Evolutionary conservation across 2,113 vertebrate genomes (phyloP).

Genomic region (Rhegmatorhina hoffmannsi): DNA sequence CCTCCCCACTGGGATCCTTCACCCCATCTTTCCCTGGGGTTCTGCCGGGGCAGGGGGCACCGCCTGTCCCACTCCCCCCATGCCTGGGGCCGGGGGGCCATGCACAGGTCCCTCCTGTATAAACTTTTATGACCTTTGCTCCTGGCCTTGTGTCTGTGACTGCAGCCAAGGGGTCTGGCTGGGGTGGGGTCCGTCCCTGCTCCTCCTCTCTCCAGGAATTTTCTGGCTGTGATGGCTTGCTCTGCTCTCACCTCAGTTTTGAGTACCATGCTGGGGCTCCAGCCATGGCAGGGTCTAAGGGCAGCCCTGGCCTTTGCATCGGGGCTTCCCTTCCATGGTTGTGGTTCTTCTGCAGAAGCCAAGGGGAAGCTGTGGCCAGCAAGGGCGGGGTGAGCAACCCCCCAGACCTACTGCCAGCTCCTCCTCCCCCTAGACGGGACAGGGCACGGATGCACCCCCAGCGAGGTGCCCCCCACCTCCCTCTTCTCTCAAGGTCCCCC

Average conservation of each 20-base stretch:
- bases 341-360: background rate
- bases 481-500: background rate
- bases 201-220: rapidly evolving
- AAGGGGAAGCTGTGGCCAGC: background rate
- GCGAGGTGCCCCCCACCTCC: rapidly evolving
- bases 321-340: background rate
- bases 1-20: background rate
- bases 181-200: background rate
- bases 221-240: background rate
- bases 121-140: constrained; percentile 58
- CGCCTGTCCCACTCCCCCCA: rapidly evolving
- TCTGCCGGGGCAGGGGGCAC: background rate
- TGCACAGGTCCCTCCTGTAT: background rate
- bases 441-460: rapidly evolving
- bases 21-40: rapidly evolving
- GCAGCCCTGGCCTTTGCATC: constrained; percentile 17
- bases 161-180: rapidly evolving
- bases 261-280: background rate
- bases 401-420: background rate
- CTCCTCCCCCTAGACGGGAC: background rate
- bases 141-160: rapidly evolving
- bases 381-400: rapidly evolving
- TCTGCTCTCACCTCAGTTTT: background rate
- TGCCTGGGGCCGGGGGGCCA: rapidly evolving
- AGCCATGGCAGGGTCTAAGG: rapidly evolving